Evolutionary conservation across 2,797 vertebrate species (phyloP), one percentile per base, ranked within the genome.

Genomic region (Oceanodroma leucorhoa): DNA sequence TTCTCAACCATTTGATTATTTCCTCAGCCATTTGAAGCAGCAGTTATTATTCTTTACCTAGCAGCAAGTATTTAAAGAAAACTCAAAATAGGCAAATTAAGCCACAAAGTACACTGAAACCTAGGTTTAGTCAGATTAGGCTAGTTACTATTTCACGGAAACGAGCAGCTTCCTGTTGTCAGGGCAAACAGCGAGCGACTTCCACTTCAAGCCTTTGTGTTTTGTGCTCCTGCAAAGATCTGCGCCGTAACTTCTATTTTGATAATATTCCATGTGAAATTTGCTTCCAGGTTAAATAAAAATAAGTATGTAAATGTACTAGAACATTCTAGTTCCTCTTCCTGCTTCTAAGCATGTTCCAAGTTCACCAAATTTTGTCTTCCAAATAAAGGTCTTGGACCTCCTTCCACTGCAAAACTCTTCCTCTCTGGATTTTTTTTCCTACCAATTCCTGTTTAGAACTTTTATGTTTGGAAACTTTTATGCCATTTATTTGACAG

Each of bases 101-200:
- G 21, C 22, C 80, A 62, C 14, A 57, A 40, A 67, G 21, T 41
- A 64, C 45, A 41, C 48, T 11, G 24, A 93, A 77, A 89, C 27
- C 57, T 29, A 66, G 14, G 57, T 88, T 91, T 83, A 46, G 76
- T 71, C 69, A 71, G 53, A 73, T 60, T 20, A 90, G 23, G 30
- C 40, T 60, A 51, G 69, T 76, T 91, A 87, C 69, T 83, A 45
- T 91, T 91, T 80, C 91, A 90, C 4, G 65, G 87, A 93, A 95
- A 85, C 13, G 14, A 87, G 76, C 58, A 71, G 79, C 57, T 93
- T 96, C 90, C 91, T 93, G 85, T 38, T 71, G 64, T 78, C 66
- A 79, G 17, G 51, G 58, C 73, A 92, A 83, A 86, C 58, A 50
- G 30, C 0, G 0, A 81, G 22, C 0, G 2, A 50, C 62, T 82